Evolutionary conservation across 2,113 vertebrate genomes (phyloP), one percentile per base, ranked within the genome.

Genomic region (Phycodurus eques): DNA sequence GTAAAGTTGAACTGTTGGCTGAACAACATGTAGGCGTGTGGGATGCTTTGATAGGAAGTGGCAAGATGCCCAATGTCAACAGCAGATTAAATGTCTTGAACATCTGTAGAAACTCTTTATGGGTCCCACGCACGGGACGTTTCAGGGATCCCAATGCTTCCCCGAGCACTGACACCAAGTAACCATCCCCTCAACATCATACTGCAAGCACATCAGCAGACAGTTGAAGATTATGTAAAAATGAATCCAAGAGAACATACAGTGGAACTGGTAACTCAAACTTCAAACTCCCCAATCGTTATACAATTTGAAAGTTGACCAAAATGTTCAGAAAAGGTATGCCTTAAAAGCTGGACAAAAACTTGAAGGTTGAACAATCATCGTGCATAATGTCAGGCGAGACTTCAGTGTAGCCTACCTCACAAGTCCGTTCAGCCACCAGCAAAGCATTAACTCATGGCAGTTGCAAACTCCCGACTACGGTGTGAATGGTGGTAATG

Each of bases 1-100:
- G 76, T 81, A 61, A 53, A 74, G 70, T 72, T 69, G 72, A 74
- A 80, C 77, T 78, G 77, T 51, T 76, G 76, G 77, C 74, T 85
- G 77, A 79, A 68, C 2, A 12, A 59, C 1, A 69, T 67, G 1
- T 47, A 82, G 79, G 72, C 78, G 84, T 42, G 10, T 11, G 0
- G 72, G 53, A 77, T 85, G 72, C 89, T 89, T 86, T 87, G 73
- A 89, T 84, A 81, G 75, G 81, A 82, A 77, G 69, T 79, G 84
- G 85, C 81, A 90, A 71, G 59, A 80, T 83, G 83, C 85, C 74
- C 72, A 47, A 75, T 83, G 78, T 79, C 74, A 78, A 62, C 61
- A 53, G 49, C 1, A 17, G 79, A 86, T 86, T 82, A 81, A 77
- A 76, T 80, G 66, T 85, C 76, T 79, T 74, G 73, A 77, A 85